phyloP scores from a whole-genome alignment of 1,140 invertebrate species.

The Arion vulgaris region DNA sequence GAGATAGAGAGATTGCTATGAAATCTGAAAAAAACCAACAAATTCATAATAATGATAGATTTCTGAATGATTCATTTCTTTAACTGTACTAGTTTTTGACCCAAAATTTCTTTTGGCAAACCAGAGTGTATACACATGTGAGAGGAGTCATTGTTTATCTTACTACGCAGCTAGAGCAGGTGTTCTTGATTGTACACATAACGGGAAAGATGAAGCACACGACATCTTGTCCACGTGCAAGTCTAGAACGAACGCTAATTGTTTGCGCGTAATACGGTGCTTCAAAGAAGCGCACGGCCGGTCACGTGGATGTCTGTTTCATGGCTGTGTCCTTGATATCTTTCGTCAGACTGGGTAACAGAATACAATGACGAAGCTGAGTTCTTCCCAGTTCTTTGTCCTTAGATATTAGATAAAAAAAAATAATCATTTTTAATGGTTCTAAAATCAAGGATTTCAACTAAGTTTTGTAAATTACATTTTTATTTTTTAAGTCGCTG shows the following conservation, averaged over 20 bases:
- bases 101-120: neutral
- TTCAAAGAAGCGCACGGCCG: neutral
- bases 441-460: too few species aligned
- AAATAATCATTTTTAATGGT: too few species aligned
- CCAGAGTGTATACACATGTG: neutral
- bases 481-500: too few species aligned
- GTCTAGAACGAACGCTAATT: slow-evolving; percentile 13
- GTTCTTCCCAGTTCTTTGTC: neutral
- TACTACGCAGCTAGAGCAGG: slow-evolving; percentile 33
- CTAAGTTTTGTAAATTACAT: too few species aligned
- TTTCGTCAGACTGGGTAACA: neutral
- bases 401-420: neutral
- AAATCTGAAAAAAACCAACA: too few species aligned
- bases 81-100: too few species aligned
- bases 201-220: slow-evolving; percentile 3
- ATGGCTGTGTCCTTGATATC: neutral
- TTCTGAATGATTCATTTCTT: too few species aligned
- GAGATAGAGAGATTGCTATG: too few species aligned
- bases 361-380: neutral
- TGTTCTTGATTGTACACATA: neutral
- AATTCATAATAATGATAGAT: too few species aligned
- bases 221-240: slow-evolving; percentile 9
- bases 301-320: neutral
- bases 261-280: neutral
- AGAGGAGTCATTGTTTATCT: slow-evolving; percentile 31